Percentiles rank a stretch among this genome's conserved stretches.
Conservation (phyloP, 2,797 vertebrate species). For the Knipowitschia caucasica region DNA sequence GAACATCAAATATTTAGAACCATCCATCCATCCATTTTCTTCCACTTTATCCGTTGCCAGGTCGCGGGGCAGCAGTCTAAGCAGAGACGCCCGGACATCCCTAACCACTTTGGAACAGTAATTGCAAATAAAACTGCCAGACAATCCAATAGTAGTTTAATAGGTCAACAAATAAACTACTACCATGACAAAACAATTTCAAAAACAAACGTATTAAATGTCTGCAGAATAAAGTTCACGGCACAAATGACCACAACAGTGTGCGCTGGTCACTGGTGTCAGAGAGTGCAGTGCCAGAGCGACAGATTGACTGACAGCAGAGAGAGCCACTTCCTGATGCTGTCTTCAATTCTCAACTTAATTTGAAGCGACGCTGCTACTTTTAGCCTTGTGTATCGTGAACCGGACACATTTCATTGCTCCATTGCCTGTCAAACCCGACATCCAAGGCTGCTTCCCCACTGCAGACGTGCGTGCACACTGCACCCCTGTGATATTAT, state of each 20-base stretch:
- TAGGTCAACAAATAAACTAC: too few species aligned
- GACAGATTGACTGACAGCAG: constrained; percentile 52
- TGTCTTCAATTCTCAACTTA: constrained; percentile 35
- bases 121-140: too few species aligned
- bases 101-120: too few species aligned
- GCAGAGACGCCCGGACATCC: too few species aligned
- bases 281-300: constrained; percentile 26
- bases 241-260: constrained; percentile 7
- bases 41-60: too few species aligned
- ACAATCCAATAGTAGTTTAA: too few species aligned
- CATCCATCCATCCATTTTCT: too few species aligned
- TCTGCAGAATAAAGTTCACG: neutral
- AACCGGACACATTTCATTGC: constrained; percentile 45
- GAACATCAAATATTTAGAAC: too few species aligned
- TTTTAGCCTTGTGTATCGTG: constrained; percentile 42
- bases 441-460: constrained; percentile 30
- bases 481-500: constrained; percentile 15
- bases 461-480: constrained; percentile 25
- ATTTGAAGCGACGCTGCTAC: constrained; percentile 42
- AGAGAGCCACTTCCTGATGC: constrained; percentile 56
- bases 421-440: constrained; percentile 46
- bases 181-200: too few species aligned
- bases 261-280: constrained; percentile 35
- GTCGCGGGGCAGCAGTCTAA: too few species aligned
- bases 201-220: too few species aligned